Evolutionary conservation across 2,888 invertebrate genomes (phyloP), one percentile per base, ranked within the genome.

Genomic region (Hybos culiciformis): DNA sequence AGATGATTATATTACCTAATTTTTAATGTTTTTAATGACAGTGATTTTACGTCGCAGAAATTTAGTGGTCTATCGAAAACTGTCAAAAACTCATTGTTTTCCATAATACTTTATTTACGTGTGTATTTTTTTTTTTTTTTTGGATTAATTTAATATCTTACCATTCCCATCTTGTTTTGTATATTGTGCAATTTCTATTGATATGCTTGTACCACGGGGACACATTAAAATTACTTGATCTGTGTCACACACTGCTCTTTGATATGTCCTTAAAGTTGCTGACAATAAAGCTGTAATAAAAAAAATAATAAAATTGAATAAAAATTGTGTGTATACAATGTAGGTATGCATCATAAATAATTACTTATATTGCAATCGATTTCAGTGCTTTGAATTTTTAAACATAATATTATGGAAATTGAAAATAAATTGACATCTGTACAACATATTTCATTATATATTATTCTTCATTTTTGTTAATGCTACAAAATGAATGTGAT

Each of bases 171-270:
- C 36, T 21, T 36, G 36, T 36, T 61, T 62, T 54, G 62, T 65
- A 53, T 90, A 92, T 62, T 87, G 86, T 17, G 92, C 91, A 54
- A 87, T 74, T 59, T 88, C 84, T 54, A 93, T 84, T 56, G 83
- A 82, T 61, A 96, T 91, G 56, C 87, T 85, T 32, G 94, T 94
- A 46, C 88, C 88, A 40, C 81, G 72, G n/a, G 94, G 94, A 66
- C 96, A 96, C 58, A 81, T 78, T 50, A 94, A 75, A 40, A 80
- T 78, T 61, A 94, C 80, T 62, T 79, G 75, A 60, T 93, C 86
- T 55, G 86, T 86, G 68, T 93, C 91, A 67, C 96, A 96, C 40
- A 88, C 87, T 37, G 85, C 87, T 54, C 83, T 80, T 61, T 91
- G 87, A 69, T 90, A 90, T 48, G 90, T 91, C 59, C 87, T 77